A percentile compares a stretch with the other conserved stretches of the same genome.
Conservation (phyloP, 2,797 vertebrate species). For the Tapirus indicus region DNA sequence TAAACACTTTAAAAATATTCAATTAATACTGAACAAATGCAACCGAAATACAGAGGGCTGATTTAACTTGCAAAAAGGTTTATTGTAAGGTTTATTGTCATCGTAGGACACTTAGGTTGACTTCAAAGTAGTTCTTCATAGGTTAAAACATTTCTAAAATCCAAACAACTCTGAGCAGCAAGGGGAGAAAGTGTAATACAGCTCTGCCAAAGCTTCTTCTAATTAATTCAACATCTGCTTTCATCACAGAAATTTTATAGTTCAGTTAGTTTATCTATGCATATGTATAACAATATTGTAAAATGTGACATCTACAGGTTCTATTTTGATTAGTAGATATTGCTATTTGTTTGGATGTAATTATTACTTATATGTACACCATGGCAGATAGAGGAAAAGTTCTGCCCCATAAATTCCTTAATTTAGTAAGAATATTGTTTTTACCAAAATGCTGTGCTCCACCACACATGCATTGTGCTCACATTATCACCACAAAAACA, state of each 20-base stretch:
- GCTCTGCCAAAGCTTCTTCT: neutral
- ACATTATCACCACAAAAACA: constrained; percentile 14
- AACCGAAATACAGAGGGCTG: neutral
- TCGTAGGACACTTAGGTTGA: neutral
- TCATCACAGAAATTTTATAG: neutral
- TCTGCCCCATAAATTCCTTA: constrained; percentile 63
- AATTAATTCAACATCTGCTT: constrained; percentile 48
- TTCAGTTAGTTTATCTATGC: neutral
- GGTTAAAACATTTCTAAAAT: neutral
- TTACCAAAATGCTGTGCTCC: constrained; percentile 17
- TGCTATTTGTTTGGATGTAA: constrained; percentile 48
- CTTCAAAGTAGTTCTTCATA: neutral
- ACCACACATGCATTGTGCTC: neutral
- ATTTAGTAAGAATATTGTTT: constrained; percentile 62
- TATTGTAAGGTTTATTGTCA: neutral
- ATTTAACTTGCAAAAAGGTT: constrained; percentile 28
- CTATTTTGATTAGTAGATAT: constrained; percentile 44
- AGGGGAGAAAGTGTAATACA: neutral
- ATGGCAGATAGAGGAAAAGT: neutral
- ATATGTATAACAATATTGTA: constrained; percentile 25
- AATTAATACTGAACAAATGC: constrained; percentile 20
- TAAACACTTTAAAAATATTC: constrained; percentile 26
- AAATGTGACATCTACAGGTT: constrained; percentile 30
- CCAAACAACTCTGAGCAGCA: neutral
- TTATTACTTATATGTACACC: constrained; percentile 38